phyloP scores from a whole-genome alignment of 2,888 invertebrate species.

The Pollenia griseotomentosa region DNA sequence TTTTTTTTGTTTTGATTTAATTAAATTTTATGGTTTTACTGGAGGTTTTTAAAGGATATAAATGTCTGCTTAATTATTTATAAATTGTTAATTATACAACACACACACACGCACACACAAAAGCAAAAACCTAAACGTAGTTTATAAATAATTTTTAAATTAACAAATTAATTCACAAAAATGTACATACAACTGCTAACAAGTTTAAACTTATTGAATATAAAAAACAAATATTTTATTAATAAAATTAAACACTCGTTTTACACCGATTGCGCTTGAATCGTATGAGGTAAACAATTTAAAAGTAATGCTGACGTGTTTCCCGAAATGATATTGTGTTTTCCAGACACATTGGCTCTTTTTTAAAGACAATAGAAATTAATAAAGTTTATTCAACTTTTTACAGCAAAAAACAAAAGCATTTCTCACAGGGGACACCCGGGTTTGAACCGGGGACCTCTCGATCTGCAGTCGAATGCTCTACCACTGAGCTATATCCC shows the following conservation, averaged over 20 bases:
- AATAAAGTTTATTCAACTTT: slow-evolving; percentile 16
- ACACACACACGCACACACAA: neutral
- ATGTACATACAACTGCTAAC: no score
- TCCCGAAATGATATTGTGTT: no score
- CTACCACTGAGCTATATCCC: slow-evolving; percentile 82
- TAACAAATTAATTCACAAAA: neutral
- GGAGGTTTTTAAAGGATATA: neutral
- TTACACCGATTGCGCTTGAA: neutral
- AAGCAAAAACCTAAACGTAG: neutral
- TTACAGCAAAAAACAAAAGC: neutral
- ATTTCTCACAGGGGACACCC: slow-evolving; percentile 42
- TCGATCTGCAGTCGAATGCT: slow-evolving; percentile 83
- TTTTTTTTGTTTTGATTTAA: slow-evolving; percentile 34
- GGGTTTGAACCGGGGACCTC: slow-evolving; percentile 82
- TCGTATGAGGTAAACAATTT: neutral
- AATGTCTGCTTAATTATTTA: slow-evolving; percentile 21
- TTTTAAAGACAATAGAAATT: neutral
- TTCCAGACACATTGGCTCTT: no score
- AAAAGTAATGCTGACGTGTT: neutral
- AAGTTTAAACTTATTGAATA: no score
- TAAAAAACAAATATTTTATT: no score
- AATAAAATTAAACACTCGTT: no score
- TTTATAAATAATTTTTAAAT: slow-evolving; percentile 1
- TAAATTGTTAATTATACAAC: neutral
- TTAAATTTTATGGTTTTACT: slow-evolving; percentile 19